These are phyloP conservation scores for Oxyura jamaicensis DNA, from an alignment of 2,113 vertebrate species.

Conservation along the genomic window DNA sequence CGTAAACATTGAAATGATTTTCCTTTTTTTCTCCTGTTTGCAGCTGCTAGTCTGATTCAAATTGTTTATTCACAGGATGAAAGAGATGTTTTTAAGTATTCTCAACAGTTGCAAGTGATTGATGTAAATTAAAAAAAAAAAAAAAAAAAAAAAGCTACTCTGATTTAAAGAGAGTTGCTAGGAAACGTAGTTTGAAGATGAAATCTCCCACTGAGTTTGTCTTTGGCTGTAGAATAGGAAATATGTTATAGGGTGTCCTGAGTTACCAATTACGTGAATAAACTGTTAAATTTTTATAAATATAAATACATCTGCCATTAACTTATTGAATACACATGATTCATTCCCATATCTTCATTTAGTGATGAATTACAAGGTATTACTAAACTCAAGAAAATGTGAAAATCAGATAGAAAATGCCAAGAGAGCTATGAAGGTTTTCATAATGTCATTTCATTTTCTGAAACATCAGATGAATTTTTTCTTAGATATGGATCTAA, in stretches of 20 bases:
- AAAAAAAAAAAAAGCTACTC: constrained; percentile 73
- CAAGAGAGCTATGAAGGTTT: not conserved
- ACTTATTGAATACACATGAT: not conserved
- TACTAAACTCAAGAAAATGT: not conserved
- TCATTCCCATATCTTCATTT: constrained; percentile 2
- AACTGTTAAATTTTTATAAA: constrained; percentile 27
- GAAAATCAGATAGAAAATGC: not conserved
- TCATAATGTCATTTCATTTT: not conserved
- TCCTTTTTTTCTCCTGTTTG: constrained; percentile 34
- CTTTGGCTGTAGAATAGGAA: constrained; percentile 68
- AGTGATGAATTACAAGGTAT: not conserved
- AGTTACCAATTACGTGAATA: constrained; percentile 45
- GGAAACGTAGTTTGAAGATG: constrained; percentile 81
- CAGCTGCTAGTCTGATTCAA: constrained; percentile 69
- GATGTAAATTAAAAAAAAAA: constrained; percentile 51
- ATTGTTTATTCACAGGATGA: constrained; percentile 79
- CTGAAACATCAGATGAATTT: not conserved
- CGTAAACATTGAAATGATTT: constrained; percentile 22
- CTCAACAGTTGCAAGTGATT: constrained; percentile 67
- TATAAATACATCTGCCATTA: constrained; percentile 17
- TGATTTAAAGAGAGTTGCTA: constrained; percentile 88
- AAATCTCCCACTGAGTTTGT: constrained; percentile 73
- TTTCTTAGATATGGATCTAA: not conserved
- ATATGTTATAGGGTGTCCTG: constrained; percentile 29
- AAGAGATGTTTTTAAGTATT: constrained; percentile 73